Evolutionary conservation across 2,888 invertebrate genomes (phyloP).

Genomic region (Hydroisotoma schaefferi): DNA sequence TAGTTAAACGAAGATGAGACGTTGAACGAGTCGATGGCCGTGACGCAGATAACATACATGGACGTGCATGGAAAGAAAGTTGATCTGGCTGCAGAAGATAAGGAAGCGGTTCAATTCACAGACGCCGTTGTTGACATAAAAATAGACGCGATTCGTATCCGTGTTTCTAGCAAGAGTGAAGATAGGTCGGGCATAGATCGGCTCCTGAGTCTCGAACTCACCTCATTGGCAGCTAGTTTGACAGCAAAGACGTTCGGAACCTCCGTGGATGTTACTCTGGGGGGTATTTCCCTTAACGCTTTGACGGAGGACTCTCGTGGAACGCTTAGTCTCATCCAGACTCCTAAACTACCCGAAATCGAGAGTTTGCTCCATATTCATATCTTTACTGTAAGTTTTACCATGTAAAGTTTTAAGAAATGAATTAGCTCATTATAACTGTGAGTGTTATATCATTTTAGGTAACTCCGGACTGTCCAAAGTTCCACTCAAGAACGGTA

Average conservation of each 20-base stretch:
- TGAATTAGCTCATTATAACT: not conserved
- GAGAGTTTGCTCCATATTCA: slow-evolving; percentile 39
- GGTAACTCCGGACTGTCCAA: slow-evolving; percentile 72
- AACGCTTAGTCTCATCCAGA: slow-evolving; percentile 41
- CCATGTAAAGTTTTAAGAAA: not conserved
- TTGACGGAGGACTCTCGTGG: slow-evolving; percentile 32
- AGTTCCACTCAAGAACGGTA: slow-evolving; percentile 66
- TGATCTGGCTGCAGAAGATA: not conserved
- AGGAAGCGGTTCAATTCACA: not conserved
- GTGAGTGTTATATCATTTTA: slow-evolving; percentile 48
- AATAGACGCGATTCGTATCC: slow-evolving; percentile 31
- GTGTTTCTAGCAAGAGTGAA: slow-evolving; percentile 19
- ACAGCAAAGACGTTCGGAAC: slow-evolving; percentile 44
- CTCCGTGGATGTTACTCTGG: slow-evolving; percentile 36
- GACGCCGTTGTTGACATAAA: not conserved
- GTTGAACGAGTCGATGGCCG: not conserved
- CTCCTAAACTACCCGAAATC: slow-evolving; percentile 41
- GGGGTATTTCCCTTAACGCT: slow-evolving; percentile 42
- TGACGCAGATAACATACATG: not conserved
- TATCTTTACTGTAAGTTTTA: slow-evolving; percentile 41
- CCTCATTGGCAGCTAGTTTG: not conserved
- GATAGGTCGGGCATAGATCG: too few species aligned
- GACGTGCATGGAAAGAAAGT: not conserved
- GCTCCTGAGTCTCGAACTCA: slow-evolving; percentile 1
- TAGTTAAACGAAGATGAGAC: not conserved